Evolutionary conservation across 2,888 invertebrate genomes (phyloP).

Genomic region (Tillus elongatus): DNA sequence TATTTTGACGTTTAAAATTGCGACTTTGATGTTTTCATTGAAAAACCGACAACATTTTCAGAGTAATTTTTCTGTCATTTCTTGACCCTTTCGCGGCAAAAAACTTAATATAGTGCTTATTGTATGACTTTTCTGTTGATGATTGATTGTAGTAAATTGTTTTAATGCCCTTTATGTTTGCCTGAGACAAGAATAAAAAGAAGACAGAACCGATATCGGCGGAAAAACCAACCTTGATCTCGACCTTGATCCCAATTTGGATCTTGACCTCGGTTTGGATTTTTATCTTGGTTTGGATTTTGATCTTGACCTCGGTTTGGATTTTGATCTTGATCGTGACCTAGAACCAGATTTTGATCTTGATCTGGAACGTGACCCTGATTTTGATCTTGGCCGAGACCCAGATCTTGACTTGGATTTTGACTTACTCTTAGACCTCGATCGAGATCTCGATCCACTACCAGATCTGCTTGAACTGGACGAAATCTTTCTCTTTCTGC

Average conservation of each 20-base stretch:
- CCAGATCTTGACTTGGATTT: slow-evolving; percentile 39
- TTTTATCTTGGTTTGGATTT: slow-evolving; percentile 24
- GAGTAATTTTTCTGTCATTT: no score
- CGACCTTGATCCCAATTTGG: slow-evolving; percentile 31
- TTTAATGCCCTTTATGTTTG: no score
- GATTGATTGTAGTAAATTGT: no score
- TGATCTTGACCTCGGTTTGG: slow-evolving; percentile 35
- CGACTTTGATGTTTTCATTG: no score
- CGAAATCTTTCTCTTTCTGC: slow-evolving; percentile 50
- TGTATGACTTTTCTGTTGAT: no score
- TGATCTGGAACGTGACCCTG: slow-evolving; percentile 32
- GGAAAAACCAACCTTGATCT: slow-evolving; percentile 27
- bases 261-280: slow-evolving; percentile 18
- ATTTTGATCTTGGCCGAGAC: slow-evolving; percentile 34
- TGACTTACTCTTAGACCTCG: slow-evolving; percentile 37
- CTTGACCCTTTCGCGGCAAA: no score
- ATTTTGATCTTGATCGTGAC: slow-evolving; percentile 33
- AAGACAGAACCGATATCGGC: no score
- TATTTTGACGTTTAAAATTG: no score
- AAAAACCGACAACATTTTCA: no score
- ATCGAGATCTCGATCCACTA: slow-evolving; percentile 37
- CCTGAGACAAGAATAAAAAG: no score
- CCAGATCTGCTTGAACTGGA: slow-evolving; percentile 50
- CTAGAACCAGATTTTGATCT: slow-evolving; percentile 32
- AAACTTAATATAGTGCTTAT: no score